Evolutionary conservation across 1,140 invertebrate species (phyloP).

Genomic region (Mactra quadrangularis): DNA sequence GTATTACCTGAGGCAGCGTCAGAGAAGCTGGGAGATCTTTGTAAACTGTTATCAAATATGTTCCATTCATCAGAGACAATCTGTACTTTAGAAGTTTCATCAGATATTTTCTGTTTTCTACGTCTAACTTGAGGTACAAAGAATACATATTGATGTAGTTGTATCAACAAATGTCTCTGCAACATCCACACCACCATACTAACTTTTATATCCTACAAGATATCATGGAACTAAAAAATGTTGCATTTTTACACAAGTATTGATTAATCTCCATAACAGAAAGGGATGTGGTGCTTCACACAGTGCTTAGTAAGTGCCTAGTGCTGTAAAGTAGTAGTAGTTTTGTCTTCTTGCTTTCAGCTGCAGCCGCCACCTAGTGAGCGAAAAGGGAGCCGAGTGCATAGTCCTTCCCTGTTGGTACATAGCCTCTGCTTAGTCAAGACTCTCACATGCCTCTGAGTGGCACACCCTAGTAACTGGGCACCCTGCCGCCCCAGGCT

Average conservation of each 20-base stretch:
- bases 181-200: conserved; percentile 96
- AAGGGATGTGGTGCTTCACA: too few relatives aligned
- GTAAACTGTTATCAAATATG: conserved; percentile 59
- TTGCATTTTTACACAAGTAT: not conserved
- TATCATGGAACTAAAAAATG: not conserved
- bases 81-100: conserved; percentile 49
- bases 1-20: conserved; percentile 79
- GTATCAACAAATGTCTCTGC: conserved; percentile 93
- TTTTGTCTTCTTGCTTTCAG: too few relatives aligned
- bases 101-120: conserved; percentile 52
- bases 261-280: not conserved
- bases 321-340: too few relatives aligned
- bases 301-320: too few relatives aligned
- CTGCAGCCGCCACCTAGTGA: too few relatives aligned
- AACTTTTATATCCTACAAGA: conserved; percentile 86
- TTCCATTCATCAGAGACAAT: conserved; percentile 65
- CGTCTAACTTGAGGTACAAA: conserved; percentile 86
- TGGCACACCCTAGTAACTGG: too few relatives aligned
- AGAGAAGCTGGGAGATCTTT: conserved; percentile 74
- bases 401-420: too few relatives aligned
- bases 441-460: too few relatives aligned
- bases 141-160: conserved; percentile 97
- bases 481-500: too few relatives aligned
- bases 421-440: too few relatives aligned
- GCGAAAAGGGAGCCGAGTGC: too few relatives aligned